Base-by-base conservation (phyloP, 2,113 vertebrate species). In the Ranitomeya imitator region DNA sequence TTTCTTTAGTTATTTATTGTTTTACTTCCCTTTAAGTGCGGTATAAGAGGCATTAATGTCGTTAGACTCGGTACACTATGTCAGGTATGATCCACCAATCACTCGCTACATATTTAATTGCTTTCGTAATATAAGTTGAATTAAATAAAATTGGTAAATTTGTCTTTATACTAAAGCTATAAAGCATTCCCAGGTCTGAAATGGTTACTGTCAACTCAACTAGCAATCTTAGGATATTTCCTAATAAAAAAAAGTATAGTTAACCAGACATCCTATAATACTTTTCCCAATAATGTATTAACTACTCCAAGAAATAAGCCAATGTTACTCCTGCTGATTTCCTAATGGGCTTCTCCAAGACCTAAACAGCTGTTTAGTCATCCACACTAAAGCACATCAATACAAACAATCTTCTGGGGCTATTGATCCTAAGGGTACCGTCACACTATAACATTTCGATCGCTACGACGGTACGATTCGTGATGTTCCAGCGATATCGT, bases 401-500 rank as follows among this genome's bases (percentile, higher is more conserved):
- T 86, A 86, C 55, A 86, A 86, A 61, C 85, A 86, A 86, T 78
- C 71, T 86, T 78, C 85, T 21, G 57, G 54, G 74, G 85, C 71
- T 86, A 86, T 86, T 86, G 85, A 86, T 78, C 73, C 63, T 52
- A n/a, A n/a, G n/a, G n/a, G n/a, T n/a, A n/a, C n/a, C n/a, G n/a
- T n/a, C n/a, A n/a, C n/a, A n/a, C n/a, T n/a, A n/a, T n/a, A n/a
- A n/a, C n/a, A n/a, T n/a, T n/a, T n/a, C n/a, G n/a, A n/a, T n/a
- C n/a, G n/a, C n/a, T n/a, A n/a, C n/a, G n/a, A n/a, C n/a, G n/a
- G n/a, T n/a, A n/a, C n/a, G n/a, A n/a, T n/a, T n/a, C n/a, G n/a
- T n/a, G n/a, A n/a, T n/a, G n/a, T n/a, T n/a, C n/a, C n/a, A n/a
- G n/a, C n/a, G n/a, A n/a, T n/a, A n/a, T n/a, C n/a, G n/a, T n/a